Percentiles rank a stretch among this genome's conserved stretches.
phyloP scores from a whole-genome alignment of 2,888 invertebrate genomes.

The Polyommatus icarus region DNA sequence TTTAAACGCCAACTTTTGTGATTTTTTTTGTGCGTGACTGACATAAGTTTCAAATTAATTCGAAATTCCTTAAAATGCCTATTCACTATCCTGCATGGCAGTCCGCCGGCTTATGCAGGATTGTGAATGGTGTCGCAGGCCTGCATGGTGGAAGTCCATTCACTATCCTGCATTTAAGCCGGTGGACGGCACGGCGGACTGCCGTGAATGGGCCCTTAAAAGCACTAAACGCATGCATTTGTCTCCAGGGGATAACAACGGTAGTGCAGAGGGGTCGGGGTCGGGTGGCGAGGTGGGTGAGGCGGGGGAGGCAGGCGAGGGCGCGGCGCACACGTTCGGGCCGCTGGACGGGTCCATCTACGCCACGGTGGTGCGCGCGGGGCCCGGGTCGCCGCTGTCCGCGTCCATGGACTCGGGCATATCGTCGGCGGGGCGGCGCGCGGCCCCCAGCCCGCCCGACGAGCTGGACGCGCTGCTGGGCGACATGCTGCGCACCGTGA shows the following conservation, averaged over 20 bases:
- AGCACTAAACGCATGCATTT: neutral
- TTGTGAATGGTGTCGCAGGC: too few relatives aligned
- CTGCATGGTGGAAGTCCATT: too few relatives aligned
- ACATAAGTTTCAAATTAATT: neutral
- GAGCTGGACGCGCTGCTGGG: slow-evolving; percentile 92
- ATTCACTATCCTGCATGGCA: too few relatives aligned
- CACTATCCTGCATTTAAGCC: too few relatives aligned
- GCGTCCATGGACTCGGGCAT: slow-evolving; percentile 96
- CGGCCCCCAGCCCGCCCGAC: slow-evolving; percentile 77
- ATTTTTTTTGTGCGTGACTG: neutral
- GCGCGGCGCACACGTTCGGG: slow-evolving; percentile 86
- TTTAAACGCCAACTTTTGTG: neutral
- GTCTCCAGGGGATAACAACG: slow-evolving; percentile 80
- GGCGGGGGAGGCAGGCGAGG: slow-evolving; percentile 63
- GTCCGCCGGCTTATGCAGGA: too few relatives aligned
- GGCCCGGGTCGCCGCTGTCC: slow-evolving; percentile 85
- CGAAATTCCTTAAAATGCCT: too few relatives aligned
- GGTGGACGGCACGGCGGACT: too few relatives aligned
- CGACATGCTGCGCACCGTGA: slow-evolving; percentile 93
- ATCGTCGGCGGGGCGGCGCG: slow-evolving; percentile 85
- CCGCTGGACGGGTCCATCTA: slow-evolving; percentile 95
- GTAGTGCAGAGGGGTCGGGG: slow-evolving; percentile 72
- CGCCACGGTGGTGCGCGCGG: slow-evolving; percentile 83
- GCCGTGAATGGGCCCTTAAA: too few relatives aligned
- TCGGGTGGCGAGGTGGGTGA: slow-evolving; percentile 68